Evolutionary conservation across 2,113 vertebrate genomes (phyloP), one percentile per base, ranked within the genome.

Genomic region (Trematocara macrostoma): DNA sequence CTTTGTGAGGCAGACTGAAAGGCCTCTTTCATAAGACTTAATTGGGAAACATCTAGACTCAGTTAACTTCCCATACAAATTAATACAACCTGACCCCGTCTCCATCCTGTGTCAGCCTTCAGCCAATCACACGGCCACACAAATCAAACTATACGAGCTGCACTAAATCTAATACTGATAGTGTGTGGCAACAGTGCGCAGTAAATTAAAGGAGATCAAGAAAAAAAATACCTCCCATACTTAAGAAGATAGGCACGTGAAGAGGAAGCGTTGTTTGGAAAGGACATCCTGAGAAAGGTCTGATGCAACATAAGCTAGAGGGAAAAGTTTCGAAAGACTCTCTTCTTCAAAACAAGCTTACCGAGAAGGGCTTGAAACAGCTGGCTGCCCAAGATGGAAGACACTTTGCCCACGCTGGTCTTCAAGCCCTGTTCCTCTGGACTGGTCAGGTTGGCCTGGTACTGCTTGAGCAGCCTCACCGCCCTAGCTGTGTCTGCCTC

Each of bases 331-430:
- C 34, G 26, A 78, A 85, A 87, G 23, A 87, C 15, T 78, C 7
- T n/a, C n/a, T 81, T 31, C 16, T 23, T 38, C 47, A 64, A 59
- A 87, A 74, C 4, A 40, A 69, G 40, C 14, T 97, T 96, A 98
- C 97, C 97, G 85, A 98, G 95, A 90, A 98, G 95, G 84, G 97
- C 97, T 92, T 96, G 97, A 90, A 98, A 98, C 86, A 98, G 96
- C 83, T 97, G 97, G 89, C 97, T 98, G 84, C 94, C 96, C 90
- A 98, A 94, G 93, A 98, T 95, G 89, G 96, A 90, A 1, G 97
- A 97, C 82, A 98, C 95, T 92, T 97, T 97, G 40, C 96, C 96
- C 88, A 98, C 97, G 11, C 94, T 97, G 91, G 94, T 96, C 94
- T 96, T 97, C 86, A 98, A 88, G 61, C 95, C 89, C 93, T 97